Conservation (phyloP, 2,113 vertebrate genomes). For the Rattus rattus region DNA sequence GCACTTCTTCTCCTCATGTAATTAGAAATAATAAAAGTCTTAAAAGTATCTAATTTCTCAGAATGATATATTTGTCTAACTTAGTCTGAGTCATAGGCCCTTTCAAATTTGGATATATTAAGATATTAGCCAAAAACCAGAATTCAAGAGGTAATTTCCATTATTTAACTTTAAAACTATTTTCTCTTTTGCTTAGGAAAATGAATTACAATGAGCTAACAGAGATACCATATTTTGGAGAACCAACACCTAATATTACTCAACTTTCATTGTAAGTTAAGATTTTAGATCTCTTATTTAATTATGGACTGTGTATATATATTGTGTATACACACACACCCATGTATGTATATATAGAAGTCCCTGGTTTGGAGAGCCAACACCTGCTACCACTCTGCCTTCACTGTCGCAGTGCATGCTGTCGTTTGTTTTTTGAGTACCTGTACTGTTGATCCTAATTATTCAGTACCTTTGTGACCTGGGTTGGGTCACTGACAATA, state of each 20-base stretch:
- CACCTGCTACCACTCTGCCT: background rate
- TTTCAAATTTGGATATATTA: slow-evolving; percentile 52
- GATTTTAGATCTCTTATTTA: slow-evolving; percentile 61
- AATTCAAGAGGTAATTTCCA: slow-evolving; percentile 53
- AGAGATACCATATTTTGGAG: slow-evolving; percentile 93
- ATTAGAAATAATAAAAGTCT: background rate
- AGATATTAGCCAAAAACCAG: slow-evolving; percentile 44
- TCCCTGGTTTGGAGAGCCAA: background rate
- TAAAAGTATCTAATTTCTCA: background rate
- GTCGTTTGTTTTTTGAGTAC: background rate
- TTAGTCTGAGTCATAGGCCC: slow-evolving; percentile 34
- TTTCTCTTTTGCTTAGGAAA: slow-evolving; percentile 87
- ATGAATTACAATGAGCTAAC: slow-evolving; percentile 97
- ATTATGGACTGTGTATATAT: slow-evolving; percentile 12
- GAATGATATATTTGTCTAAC: slow-evolving; percentile 23
- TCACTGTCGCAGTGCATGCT: background rate
- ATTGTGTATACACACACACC: background rate
- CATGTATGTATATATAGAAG: background rate
- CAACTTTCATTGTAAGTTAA: slow-evolving; percentile 94
- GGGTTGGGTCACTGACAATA: background rate
- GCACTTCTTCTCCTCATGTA: background rate
- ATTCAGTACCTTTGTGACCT: slow-evolving; percentile 44
- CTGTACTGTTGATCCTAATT: background rate
- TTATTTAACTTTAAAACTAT: slow-evolving; percentile 51
- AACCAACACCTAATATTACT: slow-evolving; percentile 93